Evolutionary conservation across 2,888 invertebrate species (phyloP), one percentile per base, ranked within the genome.

Genomic region (Pseudoips prasinana): DNA sequence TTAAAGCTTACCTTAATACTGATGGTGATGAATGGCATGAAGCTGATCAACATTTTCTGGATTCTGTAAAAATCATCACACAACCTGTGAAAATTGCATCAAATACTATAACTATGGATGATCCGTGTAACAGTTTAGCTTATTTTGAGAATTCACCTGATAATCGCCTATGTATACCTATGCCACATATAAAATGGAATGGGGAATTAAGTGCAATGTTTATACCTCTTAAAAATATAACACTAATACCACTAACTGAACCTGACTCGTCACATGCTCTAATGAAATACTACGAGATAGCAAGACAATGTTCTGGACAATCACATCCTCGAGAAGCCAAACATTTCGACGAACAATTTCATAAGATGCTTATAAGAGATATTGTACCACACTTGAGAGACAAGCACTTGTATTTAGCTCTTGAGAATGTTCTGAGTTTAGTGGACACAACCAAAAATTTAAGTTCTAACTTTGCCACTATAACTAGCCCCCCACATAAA

Each of bases 151-250:
- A 71, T 29, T 65, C 65, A 6, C 38, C 54, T 1, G 14, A 14
- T 14, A 30, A 39, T 6, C 76, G 73, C 5, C 41, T 77, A 7
- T 48, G 61, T 10, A 70, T 92, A 25, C 91, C 92, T 0, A 65
- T 92, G 22, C 93, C 93, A 0, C 87, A 87, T 42, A 84, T 93
- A 20, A 91, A 91, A 53, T 90, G 92, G 71, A 78, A 86, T 24
- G 55, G 62, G 1, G 63, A 78, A n/a, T 84, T 90, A 0, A 77
- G 82, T 18, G 82, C 90, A n/a, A 90, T 93, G 57, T 92, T 92
- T 29, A 54, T 93, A 10, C 93, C 93, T 0, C 84, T 92, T 29
- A 90, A 85, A 53, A 73, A 74, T 24, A 39, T 62, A 7, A 58
- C 76, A 0, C 34, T 80, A 3, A 47, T 83, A 20, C 41, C 63